phyloP scores from a whole-genome alignment of 2,888 invertebrate species.

The Cosmia pyralina region DNA sequence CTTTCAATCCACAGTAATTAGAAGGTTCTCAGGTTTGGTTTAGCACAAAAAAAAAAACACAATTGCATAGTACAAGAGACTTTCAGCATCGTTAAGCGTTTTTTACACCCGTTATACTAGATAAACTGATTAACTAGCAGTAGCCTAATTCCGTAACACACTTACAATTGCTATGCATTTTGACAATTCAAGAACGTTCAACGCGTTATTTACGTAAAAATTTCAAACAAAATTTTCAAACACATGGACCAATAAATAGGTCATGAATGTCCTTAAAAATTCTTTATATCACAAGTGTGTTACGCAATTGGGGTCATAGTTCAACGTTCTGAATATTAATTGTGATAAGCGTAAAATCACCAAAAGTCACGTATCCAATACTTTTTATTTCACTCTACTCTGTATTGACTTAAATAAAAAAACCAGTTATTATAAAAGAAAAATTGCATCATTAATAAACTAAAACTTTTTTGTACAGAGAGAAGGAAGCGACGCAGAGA shows the following conservation, averaged over 20 bases:
- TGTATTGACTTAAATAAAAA: no score
- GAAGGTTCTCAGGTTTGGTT: no score
- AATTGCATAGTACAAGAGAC: no score
- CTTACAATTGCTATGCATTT: not conserved
- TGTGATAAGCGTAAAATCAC: no score
- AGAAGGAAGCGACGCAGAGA: slow-evolving; percentile 84
- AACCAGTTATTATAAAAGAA: no score
- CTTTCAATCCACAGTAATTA: no score
- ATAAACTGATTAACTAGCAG: not conserved
- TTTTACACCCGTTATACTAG: not conserved
- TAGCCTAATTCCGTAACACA: not conserved
- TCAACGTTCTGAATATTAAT: not conserved
- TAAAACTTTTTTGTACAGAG: slow-evolving; percentile 46
- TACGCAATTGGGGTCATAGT: not conserved
- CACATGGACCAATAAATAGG: not conserved
- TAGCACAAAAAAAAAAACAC: no score
- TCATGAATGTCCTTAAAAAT: no score
- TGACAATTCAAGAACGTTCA: not conserved
- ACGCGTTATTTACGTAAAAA: not conserved
- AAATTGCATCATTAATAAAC: not conserved
- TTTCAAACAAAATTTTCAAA: not conserved
- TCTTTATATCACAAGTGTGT: not conserved
- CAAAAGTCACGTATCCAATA: not conserved
- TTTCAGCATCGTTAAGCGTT: no score
- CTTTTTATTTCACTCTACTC: not conserved